Evolutionary conservation across 2,113 vertebrate genomes (phyloP), one percentile per base, ranked within the genome.

Genomic region (Melanostigma gelatinosum): DNA sequence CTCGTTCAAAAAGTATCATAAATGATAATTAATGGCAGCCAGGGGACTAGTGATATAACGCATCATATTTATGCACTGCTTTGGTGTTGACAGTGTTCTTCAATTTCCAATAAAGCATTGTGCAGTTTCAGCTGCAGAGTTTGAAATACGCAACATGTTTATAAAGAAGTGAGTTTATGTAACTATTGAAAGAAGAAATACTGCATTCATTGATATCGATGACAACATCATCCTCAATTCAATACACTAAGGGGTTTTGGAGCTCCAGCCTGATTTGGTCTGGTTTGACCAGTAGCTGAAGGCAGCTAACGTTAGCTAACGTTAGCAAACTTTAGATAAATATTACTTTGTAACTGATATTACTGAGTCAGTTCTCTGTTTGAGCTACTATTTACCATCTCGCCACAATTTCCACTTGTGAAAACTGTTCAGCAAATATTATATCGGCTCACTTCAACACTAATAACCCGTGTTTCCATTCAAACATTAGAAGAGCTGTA

Each of bases 21-120:
- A 69, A 8, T 70, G 57, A 62, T 55, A 67, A 42, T 38, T 60
- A 62, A 77, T 82, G 22, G 22, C 44, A 70, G 58, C 5, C 1
- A 1, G 8, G 22, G 38, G 32, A 54, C 4, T 1, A 8, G 62
- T 2, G 58, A 71, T n/a, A 27, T 15, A 16, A 75, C 70, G 34
- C 3, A 46, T 77, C 34, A 70, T 52, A 34, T 20, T 73, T 5
- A 71, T 44, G n/a, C 6, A 24, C 1, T 3, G 65, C 61, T 75
- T 70, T 66, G 71, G 50, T 50, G 44, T 71, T 66, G 27, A 63
- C 27, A 50, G 66, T 27, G 22, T 29, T 58, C 13, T 38, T 77
- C 6, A 36, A 22, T 61, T 69, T 73, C 38, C 12, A 61, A 52
- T 27, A 55, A 50, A 64, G 48, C 15, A 44, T 44, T 65, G 34